Percentiles rank a stretch among this genome's conserved stretches.
These are phyloP conservation scores for Myripristis jacobus DNA, from an alignment of 2,797 vertebrate genomes.

Conservation along the genomic window DNA sequence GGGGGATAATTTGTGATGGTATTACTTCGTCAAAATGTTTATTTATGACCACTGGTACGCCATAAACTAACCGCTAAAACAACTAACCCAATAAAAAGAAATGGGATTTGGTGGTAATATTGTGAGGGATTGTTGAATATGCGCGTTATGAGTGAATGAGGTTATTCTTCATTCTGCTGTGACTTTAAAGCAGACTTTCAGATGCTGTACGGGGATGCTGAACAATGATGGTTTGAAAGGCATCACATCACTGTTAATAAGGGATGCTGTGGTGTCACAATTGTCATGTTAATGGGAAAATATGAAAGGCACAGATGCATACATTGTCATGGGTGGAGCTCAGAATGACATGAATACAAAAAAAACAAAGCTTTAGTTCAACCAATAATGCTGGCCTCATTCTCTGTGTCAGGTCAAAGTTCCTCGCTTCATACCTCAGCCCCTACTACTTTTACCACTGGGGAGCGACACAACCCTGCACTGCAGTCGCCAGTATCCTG, in stretches of 20 bases:
- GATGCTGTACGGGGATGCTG: background rate
- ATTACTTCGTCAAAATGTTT: no score
- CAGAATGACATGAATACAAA: background rate
- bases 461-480: conserved; percentile 29
- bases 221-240: background rate
- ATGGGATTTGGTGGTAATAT: no score
- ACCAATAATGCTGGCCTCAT: background rate
- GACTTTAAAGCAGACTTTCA: background rate
- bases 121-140: no score
- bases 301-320: background rate
- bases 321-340: background rate
- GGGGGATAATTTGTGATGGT: no score
- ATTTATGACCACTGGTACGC: no score
- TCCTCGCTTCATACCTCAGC: conserved; percentile 6
- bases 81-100: no score
- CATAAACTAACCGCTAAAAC: no score
- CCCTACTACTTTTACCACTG: conserved; percentile 16
- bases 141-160: no score
- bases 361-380: background rate
- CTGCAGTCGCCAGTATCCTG: conserved; percentile 25
- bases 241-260: background rate
- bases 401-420: conserved; percentile 1
- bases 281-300: background rate
- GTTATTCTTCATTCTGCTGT: background rate
- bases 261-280: background rate